Base-by-base conservation (phyloP, 2,113 vertebrate species). In the Phaethon lepturus region DNA sequence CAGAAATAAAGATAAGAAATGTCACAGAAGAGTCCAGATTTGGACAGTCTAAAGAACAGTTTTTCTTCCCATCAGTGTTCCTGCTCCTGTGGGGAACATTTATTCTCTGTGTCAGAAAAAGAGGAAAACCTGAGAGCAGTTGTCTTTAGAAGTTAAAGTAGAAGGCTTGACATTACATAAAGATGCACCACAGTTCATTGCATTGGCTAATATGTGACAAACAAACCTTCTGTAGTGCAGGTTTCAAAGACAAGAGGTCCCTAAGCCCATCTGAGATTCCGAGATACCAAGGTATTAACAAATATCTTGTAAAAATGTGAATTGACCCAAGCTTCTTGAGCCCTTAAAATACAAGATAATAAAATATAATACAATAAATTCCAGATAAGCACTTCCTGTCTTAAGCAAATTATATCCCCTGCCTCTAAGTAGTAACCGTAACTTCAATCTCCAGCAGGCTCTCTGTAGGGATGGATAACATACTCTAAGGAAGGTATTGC, bases 291-390 rank as follows among this genome's bases (percentile, higher is more conserved):
- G 29, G 47, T 63, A 52, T 64, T 60, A 90, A 72, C 38, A 83
- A 82, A 60, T 14, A 40, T 45, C 55, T 68, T 82, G 67, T 73
- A 90, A 95, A 93, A 90, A 86, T 56, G n/a, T 56, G 28, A 94
- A 79, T 93, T 84, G 45, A 76, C 58, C n/a, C 11, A 49, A 86
- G 45, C 19, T 87, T 85, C 68, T 23, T 45, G 5, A 94, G 22
- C 23, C n/a, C 45, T 89, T 83, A 74, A 88, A 94, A 85, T 42
- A 71, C 13, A 94, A 13, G 3, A 63, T 56, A 93, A 86, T 45
- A 60, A 96, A 95, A 35, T 78, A 42, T 24, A 96, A 82, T 38
- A 75, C 33, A 85, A 85, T 88, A 55, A 92, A 87, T 84, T 86
- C 31, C 13, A 76, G 7, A 45, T 9, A 93, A 91, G 25, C 58